Evolutionary conservation across 2,888 invertebrate species (phyloP), one percentile per base, ranked within the genome.

Genomic region (Nephrotoma guestfalica): DNA sequence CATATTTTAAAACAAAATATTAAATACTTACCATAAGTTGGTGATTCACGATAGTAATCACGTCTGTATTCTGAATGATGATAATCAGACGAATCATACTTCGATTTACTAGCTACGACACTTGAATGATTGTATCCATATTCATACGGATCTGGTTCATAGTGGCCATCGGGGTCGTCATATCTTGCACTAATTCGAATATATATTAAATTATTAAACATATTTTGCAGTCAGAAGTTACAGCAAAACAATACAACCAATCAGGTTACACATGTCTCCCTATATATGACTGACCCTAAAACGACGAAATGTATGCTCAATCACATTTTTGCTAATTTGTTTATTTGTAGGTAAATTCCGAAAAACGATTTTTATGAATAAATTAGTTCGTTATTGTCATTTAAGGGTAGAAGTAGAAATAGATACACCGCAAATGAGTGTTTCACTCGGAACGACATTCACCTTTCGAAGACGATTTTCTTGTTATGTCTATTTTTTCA

Each of bases 41-140:
- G 90, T 57, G 91, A 90, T 88, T 91, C 91, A 87, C 90, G 91
- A 88, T 91, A 91, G 88, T 91, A 91, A 85, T 91, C 91, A 18
- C 91, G 88, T 83, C 91, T 89, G 43, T 90, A 89, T 88, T 91
- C 91, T 86, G 91, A 90, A 86, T 90, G 88, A 85, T 91, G 91
- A 88, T 91, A 91, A 87, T 91, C 91, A 30, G 89, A 88, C 51
- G 89, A 88, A 45, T 91, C 91, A 87, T 91, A 91, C 86, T 90
- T 90, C 45, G 89, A 88, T 85, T 90, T 89, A 15, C 86, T 88
- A 42, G 88, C 87, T 18, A 86, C 87, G 9, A 89, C 87, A 86
- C 88, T 88, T 41, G 88, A 88, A 87, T 91, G 91, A 86, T 89
- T 89, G 87, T 91, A 91, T 51, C 89, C 88, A 71, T 86, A 86